Conservation (phyloP, 2,888 invertebrate genomes). For the Junonia oenone region DNA sequence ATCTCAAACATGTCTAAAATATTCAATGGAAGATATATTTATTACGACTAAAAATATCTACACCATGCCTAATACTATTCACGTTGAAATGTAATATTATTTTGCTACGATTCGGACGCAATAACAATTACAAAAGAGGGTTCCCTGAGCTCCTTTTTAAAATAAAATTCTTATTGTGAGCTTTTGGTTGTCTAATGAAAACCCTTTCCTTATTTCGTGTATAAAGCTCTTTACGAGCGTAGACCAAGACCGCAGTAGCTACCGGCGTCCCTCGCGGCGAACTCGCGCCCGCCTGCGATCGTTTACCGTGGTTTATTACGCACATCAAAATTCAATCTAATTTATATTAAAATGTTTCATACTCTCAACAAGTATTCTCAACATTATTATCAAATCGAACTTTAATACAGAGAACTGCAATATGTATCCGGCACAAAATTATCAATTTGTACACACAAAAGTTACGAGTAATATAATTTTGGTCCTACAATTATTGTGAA, state of each 20-base stretch:
- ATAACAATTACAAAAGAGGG: too few relatives aligned
- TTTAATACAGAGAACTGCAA: background rate
- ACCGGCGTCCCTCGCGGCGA: constrained; percentile 10
- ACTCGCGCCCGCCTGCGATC: constrained; percentile 13
- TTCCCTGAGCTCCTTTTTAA: too few relatives aligned
- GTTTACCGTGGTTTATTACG: background rate
- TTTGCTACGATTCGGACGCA: too few relatives aligned
- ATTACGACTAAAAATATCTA: background rate
- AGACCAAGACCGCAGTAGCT: constrained; percentile 23
- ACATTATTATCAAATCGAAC: background rate
- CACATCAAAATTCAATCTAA: background rate
- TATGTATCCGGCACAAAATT: background rate
- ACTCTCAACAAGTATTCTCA: background rate
- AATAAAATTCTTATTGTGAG: background rate
- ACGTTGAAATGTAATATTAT: too few relatives aligned
- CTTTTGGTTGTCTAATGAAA: background rate
- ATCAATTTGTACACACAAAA: background rate
- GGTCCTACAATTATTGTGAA: background rate
- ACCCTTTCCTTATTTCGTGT: background rate
- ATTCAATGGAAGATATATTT: too few relatives aligned
- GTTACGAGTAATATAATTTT: background rate
- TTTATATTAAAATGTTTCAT: background rate
- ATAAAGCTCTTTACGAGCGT: constrained; percentile 14
- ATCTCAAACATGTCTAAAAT: too few relatives aligned
- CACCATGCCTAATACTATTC: too few relatives aligned